Percentiles rank a stretch among this genome's conserved stretches.
phyloP scores from a whole-genome alignment of 1,140 invertebrate species.

The Aphaenogaster floridana region DNA sequence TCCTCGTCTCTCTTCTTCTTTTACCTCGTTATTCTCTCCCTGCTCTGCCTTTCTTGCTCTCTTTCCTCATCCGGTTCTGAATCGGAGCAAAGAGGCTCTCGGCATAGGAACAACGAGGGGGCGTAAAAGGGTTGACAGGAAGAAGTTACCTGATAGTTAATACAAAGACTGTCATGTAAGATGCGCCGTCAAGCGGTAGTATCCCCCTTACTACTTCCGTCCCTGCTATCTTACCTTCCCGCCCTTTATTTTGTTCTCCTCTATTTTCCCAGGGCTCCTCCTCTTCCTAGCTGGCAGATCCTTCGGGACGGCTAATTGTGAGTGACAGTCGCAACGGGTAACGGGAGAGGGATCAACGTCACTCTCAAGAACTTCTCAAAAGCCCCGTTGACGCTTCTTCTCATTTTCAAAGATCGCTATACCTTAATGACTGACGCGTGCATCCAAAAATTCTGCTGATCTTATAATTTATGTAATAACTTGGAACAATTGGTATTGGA shows the following conservation, averaged over 20 bases:
- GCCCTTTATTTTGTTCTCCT: conserved; percentile 73
- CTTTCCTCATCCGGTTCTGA: conserved; percentile 45
- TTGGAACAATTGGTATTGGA: not conserved
- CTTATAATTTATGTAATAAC: not conserved
- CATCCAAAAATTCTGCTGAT: conserved; percentile 40
- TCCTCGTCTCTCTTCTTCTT: conserved; percentile 32
- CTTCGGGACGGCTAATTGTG: conserved; percentile 83
- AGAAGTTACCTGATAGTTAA: conserved; percentile 82
- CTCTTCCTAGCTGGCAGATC: conserved; percentile 76
- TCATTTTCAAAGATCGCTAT: conserved; percentile 67
- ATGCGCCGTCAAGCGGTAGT: conserved; percentile 77
- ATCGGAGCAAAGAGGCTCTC: conserved; percentile 60
- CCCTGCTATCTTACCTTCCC: conserved; percentile 57
- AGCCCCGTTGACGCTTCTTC: conserved; percentile 64
- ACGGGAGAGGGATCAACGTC: conserved; percentile 80
- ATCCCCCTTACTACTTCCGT: conserved; percentile 65
- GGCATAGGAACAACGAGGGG: conserved; percentile 43
- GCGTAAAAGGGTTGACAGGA: conserved; percentile 80
- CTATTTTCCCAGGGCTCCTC: conserved; percentile 76
- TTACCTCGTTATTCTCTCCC: conserved; percentile 4
- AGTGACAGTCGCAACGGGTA: conserved; percentile 82
- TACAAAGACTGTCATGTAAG: conserved; percentile 82
- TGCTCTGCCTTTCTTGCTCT: conserved; percentile 30
- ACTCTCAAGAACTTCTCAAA: conserved; percentile 79
- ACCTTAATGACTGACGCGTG: conserved; percentile 22